These are phyloP conservation scores for Cheilosia pagana DNA, from an alignment of 2,888 invertebrate genomes.

Conservation along the genomic window DNA sequence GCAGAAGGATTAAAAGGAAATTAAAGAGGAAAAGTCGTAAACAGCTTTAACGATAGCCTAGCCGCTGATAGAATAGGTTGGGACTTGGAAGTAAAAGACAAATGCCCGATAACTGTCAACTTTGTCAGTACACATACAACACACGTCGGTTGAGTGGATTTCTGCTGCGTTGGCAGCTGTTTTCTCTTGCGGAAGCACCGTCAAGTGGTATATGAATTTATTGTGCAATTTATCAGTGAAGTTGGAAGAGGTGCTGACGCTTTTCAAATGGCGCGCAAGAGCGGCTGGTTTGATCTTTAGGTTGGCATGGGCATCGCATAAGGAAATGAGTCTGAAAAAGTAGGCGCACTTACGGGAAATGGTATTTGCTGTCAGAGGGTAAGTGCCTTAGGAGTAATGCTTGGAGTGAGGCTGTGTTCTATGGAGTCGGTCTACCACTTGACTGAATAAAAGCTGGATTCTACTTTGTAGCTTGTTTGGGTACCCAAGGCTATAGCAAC, in stretches of 20 bases:
- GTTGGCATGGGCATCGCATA: not conserved
- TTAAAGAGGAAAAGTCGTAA: conserved; percentile 44
- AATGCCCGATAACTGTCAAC: conserved; percentile 57
- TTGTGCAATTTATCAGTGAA: conserved; percentile 38
- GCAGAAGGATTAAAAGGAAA: conserved; percentile 60
- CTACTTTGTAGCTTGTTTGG: no score
- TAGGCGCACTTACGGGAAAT: no score
- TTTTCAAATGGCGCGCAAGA: conserved; percentile 1
- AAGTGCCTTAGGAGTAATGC: no score
- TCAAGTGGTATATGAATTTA: conserved; percentile 45
- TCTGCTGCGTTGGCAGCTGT: not conserved
- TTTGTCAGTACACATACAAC: conserved; percentile 37
- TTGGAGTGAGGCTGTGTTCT: no score
- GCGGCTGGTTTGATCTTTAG: conserved; percentile 45
- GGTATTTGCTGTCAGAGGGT: no score
- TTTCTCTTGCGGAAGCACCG: not conserved
- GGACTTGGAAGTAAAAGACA: conserved; percentile 22
- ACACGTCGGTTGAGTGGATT: conserved; percentile 44
- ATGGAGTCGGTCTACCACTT: no score
- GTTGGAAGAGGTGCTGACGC: conserved; percentile 35
- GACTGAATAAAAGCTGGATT: no score
- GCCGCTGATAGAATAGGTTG: not conserved
- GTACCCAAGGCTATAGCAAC: no score
- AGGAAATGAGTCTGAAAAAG: not conserved
- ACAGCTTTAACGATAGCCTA: not conserved